Evolutionary conservation across 2,113 vertebrate species (phyloP), one percentile per base, ranked within the genome.

Genomic region (Nyctereutes procyonoides): DNA sequence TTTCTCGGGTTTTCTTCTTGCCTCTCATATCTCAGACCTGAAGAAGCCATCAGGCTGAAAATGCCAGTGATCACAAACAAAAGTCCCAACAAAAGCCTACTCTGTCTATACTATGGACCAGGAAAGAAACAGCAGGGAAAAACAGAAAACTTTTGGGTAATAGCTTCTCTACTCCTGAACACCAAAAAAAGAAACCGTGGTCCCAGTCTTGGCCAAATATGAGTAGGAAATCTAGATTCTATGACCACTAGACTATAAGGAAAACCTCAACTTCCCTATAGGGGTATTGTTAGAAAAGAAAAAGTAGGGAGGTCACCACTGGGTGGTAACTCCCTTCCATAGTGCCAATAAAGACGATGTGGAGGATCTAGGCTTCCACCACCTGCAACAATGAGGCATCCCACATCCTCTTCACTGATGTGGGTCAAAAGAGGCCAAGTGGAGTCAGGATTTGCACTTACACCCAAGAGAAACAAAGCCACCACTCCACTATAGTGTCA

Each of bases 141-240:
- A 12, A 73, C 30, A 91, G 43, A 67, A 60, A 71, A 30, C 10
- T 74, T 60, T 62, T 26, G 73, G 26, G 83, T 51, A 65, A 51
- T 28, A 30, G 19, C 13, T 28, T 20, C 38, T 90, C 62, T 53
- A 32, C 10, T 83, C 20, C 38, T 90, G 74, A 84, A 89, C 16
- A 65, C 22, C 48, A 20, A n/a, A 62, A 74, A 74, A 89, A 14
- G 16, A 88, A 81, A 53, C 17, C 17, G 5, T 51, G 73, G 14
- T 8, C 58, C n/a, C 11, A 28, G 11, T 38, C 12, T 16, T 11
- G 19, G 19, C 60, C 38, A 86, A 22, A 60, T 35, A 14, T 10
- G 14, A 79, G 17, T 9, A 0, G 22, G 5, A 0, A 1, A 0
- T 81, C 22, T 48, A 60, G 38, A 53, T 20, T 28, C 5, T 2